These are phyloP conservation scores for Pyrocephalus nanus DNA, from an alignment of 2,797 vertebrate genomes.

Conservation along the genomic window DNA sequence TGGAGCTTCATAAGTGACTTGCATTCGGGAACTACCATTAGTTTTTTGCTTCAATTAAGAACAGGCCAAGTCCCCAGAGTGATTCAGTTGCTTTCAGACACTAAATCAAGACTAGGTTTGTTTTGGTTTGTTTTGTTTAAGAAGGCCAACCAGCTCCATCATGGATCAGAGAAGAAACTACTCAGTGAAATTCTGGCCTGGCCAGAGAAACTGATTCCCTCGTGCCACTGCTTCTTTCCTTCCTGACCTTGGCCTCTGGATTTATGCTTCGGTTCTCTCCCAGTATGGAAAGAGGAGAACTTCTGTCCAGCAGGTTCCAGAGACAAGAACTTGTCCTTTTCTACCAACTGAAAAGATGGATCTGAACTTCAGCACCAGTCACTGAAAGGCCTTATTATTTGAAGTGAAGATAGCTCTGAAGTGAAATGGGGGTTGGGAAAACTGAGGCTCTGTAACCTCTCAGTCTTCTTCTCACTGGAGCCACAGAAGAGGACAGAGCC, in stretches of 20 bases:
- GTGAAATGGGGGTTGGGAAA: background rate
- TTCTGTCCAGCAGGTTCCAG: background rate
- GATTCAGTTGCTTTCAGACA: background rate
- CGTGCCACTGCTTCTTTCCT: background rate
- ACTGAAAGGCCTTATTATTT: background rate
- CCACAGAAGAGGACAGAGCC: background rate
- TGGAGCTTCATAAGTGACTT: background rate
- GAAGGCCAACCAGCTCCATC: background rate
- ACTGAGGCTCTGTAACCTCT: background rate
- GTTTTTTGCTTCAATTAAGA: background rate
- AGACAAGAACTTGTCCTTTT: background rate
- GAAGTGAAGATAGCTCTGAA: background rate
- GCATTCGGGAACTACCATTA: background rate
- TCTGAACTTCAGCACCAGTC: rapidly evolving
- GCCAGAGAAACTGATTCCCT: background rate
- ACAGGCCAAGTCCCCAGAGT: background rate
- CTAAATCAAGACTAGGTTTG: background rate
- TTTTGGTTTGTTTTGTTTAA: background rate
- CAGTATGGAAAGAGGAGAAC: background rate
- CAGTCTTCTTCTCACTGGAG: rapidly evolving
- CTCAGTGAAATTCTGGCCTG: background rate
- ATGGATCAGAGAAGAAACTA: background rate
- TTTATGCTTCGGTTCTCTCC: rapidly evolving
- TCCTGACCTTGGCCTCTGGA: background rate
- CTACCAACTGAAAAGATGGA: background rate